A percentile compares a stretch with the other conserved stretches of the same genome.
Conservation (phyloP, 2,797 vertebrate genomes). For the Phalloptychus januarius region DNA sequence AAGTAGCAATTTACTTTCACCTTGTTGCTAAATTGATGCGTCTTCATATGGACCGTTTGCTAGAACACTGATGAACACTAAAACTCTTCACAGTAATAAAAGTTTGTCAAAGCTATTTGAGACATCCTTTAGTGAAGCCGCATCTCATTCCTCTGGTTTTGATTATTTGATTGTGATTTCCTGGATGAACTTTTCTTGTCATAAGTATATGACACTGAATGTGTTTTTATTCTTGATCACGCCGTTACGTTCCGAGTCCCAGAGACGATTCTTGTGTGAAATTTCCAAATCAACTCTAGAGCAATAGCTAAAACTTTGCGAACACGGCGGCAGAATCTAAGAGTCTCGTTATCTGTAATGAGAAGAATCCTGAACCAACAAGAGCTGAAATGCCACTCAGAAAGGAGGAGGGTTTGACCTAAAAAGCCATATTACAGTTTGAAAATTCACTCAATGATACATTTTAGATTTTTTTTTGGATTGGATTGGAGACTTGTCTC, state of each 20-base stretch:
- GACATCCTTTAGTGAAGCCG: conserved; percentile 12
- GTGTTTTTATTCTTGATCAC: background rate
- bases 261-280: background rate
- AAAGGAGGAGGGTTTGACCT: background rate
- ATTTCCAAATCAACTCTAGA: background rate
- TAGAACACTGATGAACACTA: background rate
- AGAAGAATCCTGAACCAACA: background rate
- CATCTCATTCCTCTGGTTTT: background rate
- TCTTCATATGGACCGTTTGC: too few relatives aligned
- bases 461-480: background rate
- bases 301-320: background rate
- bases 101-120: conserved; percentile 8
- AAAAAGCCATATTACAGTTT: background rate
- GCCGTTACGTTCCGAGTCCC: background rate
- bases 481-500: too few relatives aligned
- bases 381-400: background rate
- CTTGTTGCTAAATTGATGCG: background rate
- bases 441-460: background rate
- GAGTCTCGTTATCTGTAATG: background rate
- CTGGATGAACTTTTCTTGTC: background rate
- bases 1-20: background rate
- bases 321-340: background rate
- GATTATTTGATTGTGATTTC: background rate
- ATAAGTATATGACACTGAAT: background rate
- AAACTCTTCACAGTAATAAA: background rate